These are phyloP conservation scores for Rhinogobio ventralis DNA, from an alignment of 2,797 vertebrate genomes.

Conservation along the genomic window DNA sequence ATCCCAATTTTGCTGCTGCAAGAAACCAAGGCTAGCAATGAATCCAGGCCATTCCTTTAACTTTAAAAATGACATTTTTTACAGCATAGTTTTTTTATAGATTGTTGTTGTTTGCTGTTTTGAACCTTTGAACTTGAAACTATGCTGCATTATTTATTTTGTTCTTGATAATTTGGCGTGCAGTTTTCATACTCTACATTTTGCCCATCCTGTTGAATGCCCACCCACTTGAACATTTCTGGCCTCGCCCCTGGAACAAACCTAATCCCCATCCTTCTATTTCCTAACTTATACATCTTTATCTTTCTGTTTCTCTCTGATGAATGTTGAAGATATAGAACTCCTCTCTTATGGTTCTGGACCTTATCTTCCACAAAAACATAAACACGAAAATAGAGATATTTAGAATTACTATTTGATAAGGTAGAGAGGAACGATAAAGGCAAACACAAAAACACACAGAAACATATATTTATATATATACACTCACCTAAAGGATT, in stretches of 20 bases:
- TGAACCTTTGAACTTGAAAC: no score
- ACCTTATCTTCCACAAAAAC: constrained; percentile 3
- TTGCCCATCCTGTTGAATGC: background rate
- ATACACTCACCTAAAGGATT: no score
- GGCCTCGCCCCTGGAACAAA: background rate
- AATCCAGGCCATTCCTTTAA: background rate
- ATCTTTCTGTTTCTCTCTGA: constrained; percentile 7
- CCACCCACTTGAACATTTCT: background rate
- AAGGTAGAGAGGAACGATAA: background rate
- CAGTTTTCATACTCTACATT: background rate
- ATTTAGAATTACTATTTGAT: constrained; percentile 12
- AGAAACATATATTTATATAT: no score
- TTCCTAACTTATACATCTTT: constrained; percentile 28
- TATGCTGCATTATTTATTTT: background rate
- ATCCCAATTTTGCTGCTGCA: background rate
- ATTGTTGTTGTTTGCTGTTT: no score
- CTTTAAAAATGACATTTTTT: no score
- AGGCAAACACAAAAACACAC: background rate
- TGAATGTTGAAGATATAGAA: constrained; percentile 4
- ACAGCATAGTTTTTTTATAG: no score
- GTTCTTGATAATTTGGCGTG: background rate
- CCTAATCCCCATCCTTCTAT: background rate
- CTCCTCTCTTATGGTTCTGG: constrained; percentile 30
- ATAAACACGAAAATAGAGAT: background rate
- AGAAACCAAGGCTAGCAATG: background rate